Evolutionary conservation across 1,140 invertebrate genomes (phyloP).

Genomic region (Drosophila sturtevanti): DNA sequence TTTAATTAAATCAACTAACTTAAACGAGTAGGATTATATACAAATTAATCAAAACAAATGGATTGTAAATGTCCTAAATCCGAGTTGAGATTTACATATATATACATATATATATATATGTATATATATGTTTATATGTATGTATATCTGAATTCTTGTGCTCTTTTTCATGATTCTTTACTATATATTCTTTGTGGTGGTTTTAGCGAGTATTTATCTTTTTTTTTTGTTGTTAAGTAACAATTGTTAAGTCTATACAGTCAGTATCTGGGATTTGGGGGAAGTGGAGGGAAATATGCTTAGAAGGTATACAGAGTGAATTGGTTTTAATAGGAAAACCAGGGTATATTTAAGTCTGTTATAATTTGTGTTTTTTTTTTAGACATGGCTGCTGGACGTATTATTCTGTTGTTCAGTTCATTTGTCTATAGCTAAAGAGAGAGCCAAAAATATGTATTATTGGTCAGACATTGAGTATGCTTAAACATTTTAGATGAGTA

Average conservation of each 20-base stretch:
- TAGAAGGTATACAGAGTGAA: neutral
- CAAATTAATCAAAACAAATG: neutral
- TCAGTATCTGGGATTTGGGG: neutral
- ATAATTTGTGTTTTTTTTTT: neutral
- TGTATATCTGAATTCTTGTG: neutral
- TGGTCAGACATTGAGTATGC: neutral
- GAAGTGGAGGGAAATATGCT: neutral
- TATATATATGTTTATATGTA: neutral
- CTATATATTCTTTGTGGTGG: neutral
- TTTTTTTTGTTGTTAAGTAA: constrained; percentile 27
- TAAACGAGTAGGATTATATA: neutral
- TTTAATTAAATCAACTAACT: neutral
- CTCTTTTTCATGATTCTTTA: constrained; percentile 9
- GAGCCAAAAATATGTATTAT: constrained; percentile 3
- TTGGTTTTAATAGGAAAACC: neutral
- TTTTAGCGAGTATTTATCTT: constrained; percentile 34
- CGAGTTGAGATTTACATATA: neutral
- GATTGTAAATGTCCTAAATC: too few relatives aligned
- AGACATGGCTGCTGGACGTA: neutral
- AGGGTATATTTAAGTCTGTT: neutral
- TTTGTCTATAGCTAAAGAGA: constrained; percentile 4
- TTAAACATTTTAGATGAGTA: neutral
- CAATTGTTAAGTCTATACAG: constrained; percentile 42
- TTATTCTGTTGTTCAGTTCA: constrained; percentile 2
- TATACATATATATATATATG: neutral